phyloP scores from a whole-genome alignment of 2,113 vertebrate genomes.

The Myotis davidii region DNA sequence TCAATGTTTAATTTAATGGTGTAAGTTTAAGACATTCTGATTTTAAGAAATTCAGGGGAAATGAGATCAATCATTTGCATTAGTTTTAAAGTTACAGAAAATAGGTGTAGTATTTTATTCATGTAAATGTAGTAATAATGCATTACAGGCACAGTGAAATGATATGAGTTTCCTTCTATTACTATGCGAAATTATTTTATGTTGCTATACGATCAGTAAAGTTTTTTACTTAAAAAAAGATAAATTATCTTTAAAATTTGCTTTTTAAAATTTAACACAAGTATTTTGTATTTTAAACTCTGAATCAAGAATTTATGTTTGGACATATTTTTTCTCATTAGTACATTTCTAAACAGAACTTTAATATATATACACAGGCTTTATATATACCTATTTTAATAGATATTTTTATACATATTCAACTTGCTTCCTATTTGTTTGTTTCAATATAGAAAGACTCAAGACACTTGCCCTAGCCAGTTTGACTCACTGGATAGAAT shows the following conservation, averaged over 20 bases:
- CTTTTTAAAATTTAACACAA: slow-evolving; percentile 7
- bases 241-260: slow-evolving; percentile 4
- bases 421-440: slow-evolving; percentile 15
- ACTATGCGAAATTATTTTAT: neutral
- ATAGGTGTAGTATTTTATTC: neutral
- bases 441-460: slow-evolving; percentile 42
- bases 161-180: neutral
- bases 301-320: slow-evolving; percentile 13
- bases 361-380: neutral
- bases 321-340: neutral
- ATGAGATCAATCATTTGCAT: neutral
- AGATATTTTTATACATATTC: neutral
- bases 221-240: neutral
- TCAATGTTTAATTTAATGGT: neutral
- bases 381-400: slow-evolving; percentile 21
- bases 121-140: neutral
- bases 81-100: neutral
- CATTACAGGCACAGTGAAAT: neutral
- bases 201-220: neutral
- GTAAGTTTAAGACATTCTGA: neutral
- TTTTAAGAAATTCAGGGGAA: neutral
- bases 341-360: neutral
- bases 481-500: no score
- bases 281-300: slow-evolving; percentile 21
- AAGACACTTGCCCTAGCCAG: no score